Percentiles rank a stretch among this genome's conserved stretches.
Conservation (phyloP, 2,888 invertebrate genomes). For the Endotricha flammealis region DNA sequence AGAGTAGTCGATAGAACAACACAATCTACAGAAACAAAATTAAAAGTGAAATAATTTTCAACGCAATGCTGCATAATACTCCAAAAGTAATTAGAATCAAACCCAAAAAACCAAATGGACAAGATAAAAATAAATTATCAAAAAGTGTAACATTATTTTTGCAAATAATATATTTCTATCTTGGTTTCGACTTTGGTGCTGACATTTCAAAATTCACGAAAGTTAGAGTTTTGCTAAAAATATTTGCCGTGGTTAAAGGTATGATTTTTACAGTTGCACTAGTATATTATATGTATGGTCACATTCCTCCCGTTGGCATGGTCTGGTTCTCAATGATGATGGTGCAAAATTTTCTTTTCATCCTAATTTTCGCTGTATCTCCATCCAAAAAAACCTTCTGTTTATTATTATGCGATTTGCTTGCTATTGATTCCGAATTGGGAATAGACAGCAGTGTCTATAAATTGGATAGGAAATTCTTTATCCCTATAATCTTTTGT, state of each 20-base stretch:
- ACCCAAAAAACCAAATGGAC: constrained; percentile 4
- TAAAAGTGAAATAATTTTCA: no score
- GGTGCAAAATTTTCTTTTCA: neutral
- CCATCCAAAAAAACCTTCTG: constrained; percentile 2
- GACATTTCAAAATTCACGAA: constrained; percentile 1
- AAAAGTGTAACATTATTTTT: constrained; percentile 1
- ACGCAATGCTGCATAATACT: no score
- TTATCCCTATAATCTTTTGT: neutral
- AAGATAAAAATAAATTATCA: constrained; percentile 1
- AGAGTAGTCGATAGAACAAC: no score
- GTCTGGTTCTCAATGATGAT: neutral
- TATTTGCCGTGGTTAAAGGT: neutral
- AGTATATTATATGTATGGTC: neutral
- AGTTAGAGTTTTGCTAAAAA: neutral
- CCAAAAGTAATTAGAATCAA: no score
- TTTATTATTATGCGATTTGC: constrained; percentile 3
- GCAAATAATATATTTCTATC: constrained; percentile 3
- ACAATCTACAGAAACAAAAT: no score
- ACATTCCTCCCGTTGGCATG: neutral
- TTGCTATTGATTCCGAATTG: constrained; percentile 6
- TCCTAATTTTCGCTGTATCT: neutral
- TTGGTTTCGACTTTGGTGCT: constrained; percentile 9
- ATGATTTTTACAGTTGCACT: neutral
- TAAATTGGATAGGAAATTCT: constrained; percentile 6
- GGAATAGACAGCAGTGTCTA: constrained; percentile 1